phyloP scores from a whole-genome alignment of 2,797 vertebrate genomes.

The Malacoctenus gilli region DNA sequence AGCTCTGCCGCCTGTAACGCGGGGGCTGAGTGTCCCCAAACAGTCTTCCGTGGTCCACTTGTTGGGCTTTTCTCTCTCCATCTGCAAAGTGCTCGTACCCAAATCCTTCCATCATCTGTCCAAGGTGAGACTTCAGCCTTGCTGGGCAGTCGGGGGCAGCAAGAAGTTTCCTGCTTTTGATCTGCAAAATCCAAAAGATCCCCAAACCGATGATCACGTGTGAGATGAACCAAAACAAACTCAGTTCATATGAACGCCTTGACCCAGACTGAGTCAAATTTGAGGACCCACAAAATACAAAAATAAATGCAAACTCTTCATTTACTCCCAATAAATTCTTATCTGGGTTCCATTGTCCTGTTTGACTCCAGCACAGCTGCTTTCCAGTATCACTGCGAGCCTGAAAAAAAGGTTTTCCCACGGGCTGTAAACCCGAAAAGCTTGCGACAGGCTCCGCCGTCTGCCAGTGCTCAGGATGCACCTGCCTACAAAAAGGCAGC shows the following conservation, averaged over 20 bases:
- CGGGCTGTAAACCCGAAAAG: constrained; percentile 22
- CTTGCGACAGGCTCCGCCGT: constrained; percentile 26
- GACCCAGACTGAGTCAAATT: too few species aligned
- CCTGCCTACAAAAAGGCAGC: constrained; percentile 72
- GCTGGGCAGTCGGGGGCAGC: constrained; percentile 1
- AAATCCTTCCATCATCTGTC: constrained; percentile 71
- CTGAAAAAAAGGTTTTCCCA: constrained; percentile 39
- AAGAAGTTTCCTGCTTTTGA: constrained; percentile 7
- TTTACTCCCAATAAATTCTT: constrained; percentile 31
- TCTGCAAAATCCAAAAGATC: constrained; percentile 13
- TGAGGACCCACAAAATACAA: constrained; percentile 14
- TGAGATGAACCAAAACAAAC: constrained; percentile 4
- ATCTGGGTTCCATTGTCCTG: constrained; percentile 32
- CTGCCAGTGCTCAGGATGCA: constrained; percentile 67
- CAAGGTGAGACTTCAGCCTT: constrained; percentile 43
- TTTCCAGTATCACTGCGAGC: constrained; percentile 25
- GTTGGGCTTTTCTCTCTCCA: constrained; percentile 44
- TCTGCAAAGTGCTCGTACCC: constrained; percentile 53
- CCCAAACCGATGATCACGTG: constrained; percentile 23
- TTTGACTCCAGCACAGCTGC: constrained; percentile 12
- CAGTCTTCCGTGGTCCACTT: constrained; percentile 70
- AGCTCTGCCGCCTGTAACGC: constrained; percentile 35
- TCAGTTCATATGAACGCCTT: background rate
- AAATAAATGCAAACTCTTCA: constrained; percentile 22
- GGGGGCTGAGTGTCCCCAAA: constrained; percentile 69